These are phyloP conservation scores for Ichneumoninae sp. DNA, from an alignment of 2,888 invertebrate species.

Conservation along the genomic window DNA sequence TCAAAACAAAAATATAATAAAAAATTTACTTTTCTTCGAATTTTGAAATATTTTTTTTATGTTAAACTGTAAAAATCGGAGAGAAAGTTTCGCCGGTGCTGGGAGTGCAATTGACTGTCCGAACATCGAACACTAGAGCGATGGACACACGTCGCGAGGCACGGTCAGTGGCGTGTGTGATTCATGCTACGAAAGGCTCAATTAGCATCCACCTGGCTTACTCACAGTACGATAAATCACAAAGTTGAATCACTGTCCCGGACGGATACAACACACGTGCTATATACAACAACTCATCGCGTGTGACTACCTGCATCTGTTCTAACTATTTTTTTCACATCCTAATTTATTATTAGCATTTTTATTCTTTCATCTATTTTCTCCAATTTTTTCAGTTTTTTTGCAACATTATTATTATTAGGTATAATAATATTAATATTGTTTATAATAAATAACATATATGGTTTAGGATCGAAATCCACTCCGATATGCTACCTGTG, in stretches of 20 bases:
- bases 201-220: constrained; percentile 59
- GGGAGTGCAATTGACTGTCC: constrained; percentile 22
- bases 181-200: constrained; percentile 55
- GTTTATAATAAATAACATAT: too few relatives aligned
- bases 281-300: background rate
- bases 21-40: too few relatives aligned
- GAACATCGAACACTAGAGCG: constrained; percentile 20
- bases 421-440: too few relatives aligned
- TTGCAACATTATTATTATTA: too few relatives aligned
- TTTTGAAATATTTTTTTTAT: background rate
- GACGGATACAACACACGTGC: background rate
- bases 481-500: too few relatives aligned
- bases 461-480: too few relatives aligned
- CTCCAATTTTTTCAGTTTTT: too few relatives aligned
- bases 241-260: constrained; percentile 31
- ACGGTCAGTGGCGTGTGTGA: constrained; percentile 53
- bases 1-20: too few relatives aligned
- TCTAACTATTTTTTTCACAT: background rate
- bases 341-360: too few relatives aligned
- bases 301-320: background rate
- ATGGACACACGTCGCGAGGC: constrained; percentile 4
- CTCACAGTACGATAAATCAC: constrained; percentile 54
- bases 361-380: too few relatives aligned
- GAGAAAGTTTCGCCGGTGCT: background rate
- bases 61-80: background rate